Conservation (phyloP, 2,797 vertebrate species). For the Gymnoscopelus braueri region DNA sequence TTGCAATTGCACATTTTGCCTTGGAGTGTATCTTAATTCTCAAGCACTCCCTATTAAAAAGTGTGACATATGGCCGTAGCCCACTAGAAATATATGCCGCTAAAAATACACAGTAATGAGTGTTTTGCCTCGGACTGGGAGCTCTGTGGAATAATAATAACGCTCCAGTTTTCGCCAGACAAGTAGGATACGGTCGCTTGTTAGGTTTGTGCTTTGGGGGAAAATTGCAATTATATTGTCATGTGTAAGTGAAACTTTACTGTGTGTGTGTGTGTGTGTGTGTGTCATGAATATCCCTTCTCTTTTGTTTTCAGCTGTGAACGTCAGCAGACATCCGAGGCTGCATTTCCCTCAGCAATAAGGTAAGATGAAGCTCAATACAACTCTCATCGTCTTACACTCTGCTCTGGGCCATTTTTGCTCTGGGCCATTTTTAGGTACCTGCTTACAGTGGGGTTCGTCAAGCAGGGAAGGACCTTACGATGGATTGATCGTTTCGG, state of each 20-base stretch:
- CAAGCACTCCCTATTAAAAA: conserved; percentile 13
- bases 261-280: not conserved
- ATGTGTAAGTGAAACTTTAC: not conserved
- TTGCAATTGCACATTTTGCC: conserved; percentile 21
- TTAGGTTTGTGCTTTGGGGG: not conserved
- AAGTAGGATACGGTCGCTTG: not conserved
- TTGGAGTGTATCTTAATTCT: conserved; percentile 18
- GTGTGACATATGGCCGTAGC: conserved; percentile 19
- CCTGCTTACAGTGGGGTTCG: not conserved
- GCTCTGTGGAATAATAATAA: not conserved
- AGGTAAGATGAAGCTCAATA: conserved; percentile 61
- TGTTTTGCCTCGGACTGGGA: not conserved
- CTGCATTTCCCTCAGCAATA: conserved; percentile 57
- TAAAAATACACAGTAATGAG: conserved; percentile 1
- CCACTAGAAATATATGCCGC: conserved; percentile 21
- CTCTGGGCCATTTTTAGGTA: not conserved
- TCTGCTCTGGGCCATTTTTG: not conserved
- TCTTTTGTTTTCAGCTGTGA: conserved; percentile 69
- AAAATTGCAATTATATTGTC: not conserved
- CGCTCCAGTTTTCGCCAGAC: not conserved
- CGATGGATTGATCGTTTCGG: no score
- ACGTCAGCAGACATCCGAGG: conserved; percentile 64
- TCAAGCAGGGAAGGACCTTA: not conserved
- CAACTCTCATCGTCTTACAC: not conserved
- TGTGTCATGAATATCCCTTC: conserved; percentile 34